Conservation (phyloP, 1,140 invertebrate genomes). For the Drosophila aff. region DNA sequence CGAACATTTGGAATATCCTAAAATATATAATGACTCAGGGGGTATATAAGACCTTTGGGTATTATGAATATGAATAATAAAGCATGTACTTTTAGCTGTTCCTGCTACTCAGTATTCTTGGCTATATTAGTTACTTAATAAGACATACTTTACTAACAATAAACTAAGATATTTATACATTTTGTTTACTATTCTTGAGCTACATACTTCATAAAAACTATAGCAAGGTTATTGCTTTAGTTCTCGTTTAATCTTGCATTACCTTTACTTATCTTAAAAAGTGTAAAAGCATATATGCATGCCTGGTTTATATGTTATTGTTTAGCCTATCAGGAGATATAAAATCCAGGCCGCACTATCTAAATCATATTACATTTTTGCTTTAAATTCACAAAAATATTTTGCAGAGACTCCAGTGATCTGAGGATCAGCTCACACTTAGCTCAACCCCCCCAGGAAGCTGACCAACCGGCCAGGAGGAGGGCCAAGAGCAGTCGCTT, state of each 20-base stretch:
- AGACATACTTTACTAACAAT: not conserved
- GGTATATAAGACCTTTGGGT: slow-evolving; percentile 8
- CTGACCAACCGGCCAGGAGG: slow-evolving; percentile 22
- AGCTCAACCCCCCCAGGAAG: not conserved
- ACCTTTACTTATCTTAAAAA: not conserved
- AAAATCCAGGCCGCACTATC: too few relatives aligned
- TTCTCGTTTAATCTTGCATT: not conserved
- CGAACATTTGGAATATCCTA: slow-evolving; percentile 19
- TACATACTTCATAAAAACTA: not conserved
- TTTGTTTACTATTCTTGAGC: slow-evolving; percentile 3
- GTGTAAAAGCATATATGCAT: slow-evolving; percentile 22
- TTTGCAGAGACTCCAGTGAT: slow-evolving; percentile 14
- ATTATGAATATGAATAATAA: not conserved
- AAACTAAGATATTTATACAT: not conserved
- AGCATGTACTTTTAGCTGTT: not conserved
- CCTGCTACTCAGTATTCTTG: not conserved
- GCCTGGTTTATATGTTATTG: not conserved
- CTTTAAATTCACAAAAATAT: not conserved
- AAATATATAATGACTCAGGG: not conserved
- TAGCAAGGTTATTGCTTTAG: not conserved
- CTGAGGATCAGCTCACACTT: not conserved
- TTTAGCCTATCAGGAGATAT: not conserved
- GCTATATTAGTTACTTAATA: not conserved
- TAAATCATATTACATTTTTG: not conserved
- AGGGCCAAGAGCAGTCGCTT: slow-evolving; percentile 32